These are phyloP conservation scores for Sebastes oblongus DNA, from an alignment of 2,797 vertebrate genomes.

Conservation along the genomic window DNA sequence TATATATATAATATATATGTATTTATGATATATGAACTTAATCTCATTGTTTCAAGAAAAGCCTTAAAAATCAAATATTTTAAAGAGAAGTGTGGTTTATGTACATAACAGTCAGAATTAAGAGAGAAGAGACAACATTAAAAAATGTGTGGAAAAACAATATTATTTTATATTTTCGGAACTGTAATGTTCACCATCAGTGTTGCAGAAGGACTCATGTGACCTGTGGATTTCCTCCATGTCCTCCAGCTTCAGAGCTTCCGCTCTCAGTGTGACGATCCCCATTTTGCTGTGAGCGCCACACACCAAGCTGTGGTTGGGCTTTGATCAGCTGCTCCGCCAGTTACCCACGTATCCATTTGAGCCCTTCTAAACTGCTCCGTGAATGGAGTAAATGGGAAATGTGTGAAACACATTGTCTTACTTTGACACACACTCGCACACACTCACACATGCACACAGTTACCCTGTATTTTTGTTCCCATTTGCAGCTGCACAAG, in stretches of 20 bases:
- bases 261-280: not conserved
- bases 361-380: conserved; percentile 32
- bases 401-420: conserved; percentile 6
- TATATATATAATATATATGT: no score
- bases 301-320: conserved; percentile 13
- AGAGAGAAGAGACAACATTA: not conserved
- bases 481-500: not conserved
- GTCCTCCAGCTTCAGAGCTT: not conserved
- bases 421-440: no score
- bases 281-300: not conserved
- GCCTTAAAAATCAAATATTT: no score
- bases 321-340: conserved; percentile 47
- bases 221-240: conserved; percentile 18
- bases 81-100: not conserved
- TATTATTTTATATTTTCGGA: not conserved
- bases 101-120: not conserved
- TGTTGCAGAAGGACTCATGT: not conserved
- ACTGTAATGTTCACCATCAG: not conserved
- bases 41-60: no score
- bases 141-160: rapidly evolving
- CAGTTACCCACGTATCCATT: conserved; percentile 44
- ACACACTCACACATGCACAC: no score
- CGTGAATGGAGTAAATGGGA: conserved; percentile 30
- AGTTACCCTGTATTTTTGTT: not conserved
- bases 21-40: no score